These are phyloP conservation scores for Proisotoma minuta DNA, from an alignment of 2,888 invertebrate genomes.

Conservation along the genomic window DNA sequence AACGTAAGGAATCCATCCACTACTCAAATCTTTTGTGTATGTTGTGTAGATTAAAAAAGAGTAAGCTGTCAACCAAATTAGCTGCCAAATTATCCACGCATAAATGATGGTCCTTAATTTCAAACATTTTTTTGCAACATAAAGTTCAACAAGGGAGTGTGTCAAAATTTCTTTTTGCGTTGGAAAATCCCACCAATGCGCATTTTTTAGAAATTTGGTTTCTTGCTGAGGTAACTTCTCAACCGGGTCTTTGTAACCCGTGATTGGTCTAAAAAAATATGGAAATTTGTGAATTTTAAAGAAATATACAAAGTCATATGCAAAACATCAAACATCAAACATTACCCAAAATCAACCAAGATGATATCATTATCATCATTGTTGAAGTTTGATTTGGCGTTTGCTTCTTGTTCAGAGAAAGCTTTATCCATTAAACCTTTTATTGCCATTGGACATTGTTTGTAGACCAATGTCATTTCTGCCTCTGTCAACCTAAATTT, in stretches of 20 bases:
- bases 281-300: not conserved
- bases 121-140: constrained; percentile 28
- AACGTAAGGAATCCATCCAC: constrained; percentile 6
- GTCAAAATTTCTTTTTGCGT: constrained; percentile 31
- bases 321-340: not conserved
- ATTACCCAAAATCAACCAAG: constrained; percentile 27
- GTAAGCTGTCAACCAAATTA: constrained; percentile 30
- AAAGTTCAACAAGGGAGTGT: constrained; percentile 31
- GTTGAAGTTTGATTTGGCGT: constrained; percentile 3
- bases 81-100: constrained; percentile 28
- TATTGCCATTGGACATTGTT: constrained; percentile 21
- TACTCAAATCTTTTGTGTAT: not conserved
- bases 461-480: constrained; percentile 21
- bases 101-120: constrained; percentile 23
- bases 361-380: constrained; percentile 24
- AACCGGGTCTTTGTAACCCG: constrained; percentile 26
- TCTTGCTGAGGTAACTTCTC: constrained; percentile 22
- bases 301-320: not conserved
- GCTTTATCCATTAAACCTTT: constrained; percentile 25
- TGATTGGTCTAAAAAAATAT: constrained; percentile 20
- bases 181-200: constrained; percentile 24
- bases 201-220: constrained; percentile 25
- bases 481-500: constrained; percentile 27
- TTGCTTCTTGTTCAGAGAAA: constrained; percentile 18
- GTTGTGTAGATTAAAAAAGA: constrained; percentile 5